Percentiles rank a stretch among this genome's conserved stretches.
Evolutionary conservation across 2,797 vertebrate species (phyloP).

Genomic region (Acanthurus lineatus): DNA sequence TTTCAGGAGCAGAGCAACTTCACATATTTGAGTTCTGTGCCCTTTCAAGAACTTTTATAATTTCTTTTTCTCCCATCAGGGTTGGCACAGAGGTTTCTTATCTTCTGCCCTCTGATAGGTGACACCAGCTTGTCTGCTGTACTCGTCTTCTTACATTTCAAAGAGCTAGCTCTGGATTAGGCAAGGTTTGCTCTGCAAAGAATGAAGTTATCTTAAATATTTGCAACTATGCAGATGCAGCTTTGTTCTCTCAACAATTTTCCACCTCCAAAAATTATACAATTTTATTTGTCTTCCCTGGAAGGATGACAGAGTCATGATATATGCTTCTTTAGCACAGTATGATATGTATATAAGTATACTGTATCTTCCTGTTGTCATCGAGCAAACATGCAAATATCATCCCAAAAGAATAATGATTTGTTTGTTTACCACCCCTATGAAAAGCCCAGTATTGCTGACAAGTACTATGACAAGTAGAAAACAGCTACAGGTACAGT

Average conservation of each 20-base stretch:
- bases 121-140: slow-evolving; percentile 19
- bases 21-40: neutral
- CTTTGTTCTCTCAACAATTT: slow-evolving; percentile 45
- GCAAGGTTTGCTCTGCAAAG: slow-evolving; percentile 42
- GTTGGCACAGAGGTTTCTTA: slow-evolving; percentile 21
- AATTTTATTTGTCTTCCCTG: slow-evolving; percentile 20
- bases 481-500: slow-evolving; percentile 9
- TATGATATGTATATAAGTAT: slow-evolving; percentile 3
- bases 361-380: neutral
- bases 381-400: slow-evolving; percentile 4
- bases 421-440: slow-evolving; percentile 7
- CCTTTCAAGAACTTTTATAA: slow-evolving; percentile 5
- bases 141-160: slow-evolving; percentile 41
- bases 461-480: slow-evolving; percentile 1
- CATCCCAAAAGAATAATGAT: neutral
- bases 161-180: slow-evolving; percentile 42
- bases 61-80: neutral
- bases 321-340: slow-evolving; percentile 8
- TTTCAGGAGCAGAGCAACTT: neutral
- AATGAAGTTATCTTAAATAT: slow-evolving; percentile 45
- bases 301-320: slow-evolving; percentile 5
- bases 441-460: neutral
- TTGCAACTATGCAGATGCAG: slow-evolving; percentile 23
- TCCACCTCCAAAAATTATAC: slow-evolving; percentile 20
- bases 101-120: slow-evolving; percentile 33